A percentile compares a stretch with the other conserved stretches of the same genome.
Evolutionary conservation across 2,113 vertebrate species (phyloP).

Genomic region (Rhinopomastus cyanomelas): DNA sequence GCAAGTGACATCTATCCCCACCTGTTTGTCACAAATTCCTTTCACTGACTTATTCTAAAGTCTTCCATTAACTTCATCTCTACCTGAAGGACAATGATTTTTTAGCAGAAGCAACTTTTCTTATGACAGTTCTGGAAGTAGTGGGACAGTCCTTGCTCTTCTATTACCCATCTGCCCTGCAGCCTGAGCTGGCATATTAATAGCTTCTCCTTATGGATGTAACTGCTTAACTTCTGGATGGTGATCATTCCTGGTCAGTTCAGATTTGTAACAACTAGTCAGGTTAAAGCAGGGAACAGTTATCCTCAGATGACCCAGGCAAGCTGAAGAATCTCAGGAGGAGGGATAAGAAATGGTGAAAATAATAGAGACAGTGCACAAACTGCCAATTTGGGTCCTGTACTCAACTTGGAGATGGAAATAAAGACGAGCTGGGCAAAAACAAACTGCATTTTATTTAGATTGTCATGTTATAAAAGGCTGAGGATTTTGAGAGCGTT

Average conservation of each 20-base stretch:
- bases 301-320: slow-evolving; percentile 50
- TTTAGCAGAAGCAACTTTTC: neutral
- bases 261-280: neutral
- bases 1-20: neutral
- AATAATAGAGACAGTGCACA: neutral
- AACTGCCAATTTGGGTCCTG: neutral
- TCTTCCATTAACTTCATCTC: neutral
- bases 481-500: slow-evolving; percentile 14
- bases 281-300: slow-evolving; percentile 6
- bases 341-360: slow-evolving; percentile 40
- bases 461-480: slow-evolving; percentile 18
- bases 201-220: neutral
- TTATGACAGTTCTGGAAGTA: neutral
- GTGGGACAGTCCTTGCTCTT: neutral
- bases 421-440: slow-evolving; percentile 35
- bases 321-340: neutral
- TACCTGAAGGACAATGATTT: neutral
- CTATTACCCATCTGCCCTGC: neutral
- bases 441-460: slow-evolving; percentile 43
- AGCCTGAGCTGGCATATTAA: neutral
- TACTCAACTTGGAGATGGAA: slow-evolving; percentile 49
- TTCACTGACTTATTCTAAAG: neutral
- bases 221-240: neutral
- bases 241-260: neutral
- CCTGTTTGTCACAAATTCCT: neutral